Percentiles rank a stretch among this genome's conserved stretches.
phyloP scores from a whole-genome alignment of 2,888 invertebrate species.

The Scaptomyza reducta region DNA sequence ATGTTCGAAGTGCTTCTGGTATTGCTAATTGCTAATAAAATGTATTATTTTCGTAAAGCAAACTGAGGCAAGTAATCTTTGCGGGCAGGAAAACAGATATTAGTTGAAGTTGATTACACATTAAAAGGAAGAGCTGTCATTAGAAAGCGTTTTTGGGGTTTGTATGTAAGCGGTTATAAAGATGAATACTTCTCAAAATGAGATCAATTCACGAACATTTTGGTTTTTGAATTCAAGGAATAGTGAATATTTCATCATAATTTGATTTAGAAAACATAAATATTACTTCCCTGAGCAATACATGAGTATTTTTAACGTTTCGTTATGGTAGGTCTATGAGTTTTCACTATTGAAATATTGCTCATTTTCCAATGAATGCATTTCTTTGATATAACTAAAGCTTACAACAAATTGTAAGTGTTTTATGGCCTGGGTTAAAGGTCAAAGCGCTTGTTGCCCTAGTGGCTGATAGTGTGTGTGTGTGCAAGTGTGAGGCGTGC shows the following conservation, averaged over 20 bases:
- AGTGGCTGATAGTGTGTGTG: slow-evolving; percentile 30
- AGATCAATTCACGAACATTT: too few species aligned
- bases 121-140: not conserved
- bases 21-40: too few species aligned
- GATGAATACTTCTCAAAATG: too few species aligned
- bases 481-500: slow-evolving; percentile 52
- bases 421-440: slow-evolving; percentile 26
- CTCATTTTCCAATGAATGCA: not conserved
- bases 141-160: not conserved
- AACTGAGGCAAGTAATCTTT: not conserved
- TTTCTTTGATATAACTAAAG: not conserved
- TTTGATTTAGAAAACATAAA: too few species aligned
- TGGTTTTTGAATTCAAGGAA: too few species aligned
- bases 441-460: slow-evolving; percentile 48
- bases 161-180: too few species aligned
- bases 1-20: slow-evolving; percentile 15
- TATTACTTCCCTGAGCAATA: too few species aligned
- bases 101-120: not conserved
- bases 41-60: too few species aligned
- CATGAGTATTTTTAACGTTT: too few species aligned
- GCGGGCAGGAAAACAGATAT: too few species aligned
- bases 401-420: not conserved
- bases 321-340: too few species aligned
- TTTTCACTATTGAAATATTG: not conserved
- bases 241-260: too few species aligned